Percentiles rank a stretch among this genome's conserved stretches.
These are phyloP conservation scores for Aethes cnicana DNA, from an alignment of 2,888 invertebrate species.

Conservation along the genomic window DNA sequence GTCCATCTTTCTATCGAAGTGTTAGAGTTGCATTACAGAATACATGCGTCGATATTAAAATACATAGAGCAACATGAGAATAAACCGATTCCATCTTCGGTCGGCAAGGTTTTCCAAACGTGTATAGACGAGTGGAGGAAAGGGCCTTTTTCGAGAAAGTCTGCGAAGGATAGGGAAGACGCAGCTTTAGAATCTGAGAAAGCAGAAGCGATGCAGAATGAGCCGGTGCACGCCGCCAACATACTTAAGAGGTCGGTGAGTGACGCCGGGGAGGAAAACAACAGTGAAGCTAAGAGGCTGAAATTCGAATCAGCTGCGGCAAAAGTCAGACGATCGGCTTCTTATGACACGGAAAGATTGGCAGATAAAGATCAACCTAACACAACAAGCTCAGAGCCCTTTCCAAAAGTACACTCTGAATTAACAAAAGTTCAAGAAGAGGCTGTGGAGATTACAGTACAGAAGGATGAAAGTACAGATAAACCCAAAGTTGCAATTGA, in stretches of 20 bases:
- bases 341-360: slow-evolving; percentile 68
- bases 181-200: slow-evolving; percentile 45
- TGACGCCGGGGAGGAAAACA: slow-evolving; percentile 73
- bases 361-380: slow-evolving; percentile 46
- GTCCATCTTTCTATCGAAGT: slow-evolving; percentile 93
- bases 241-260: slow-evolving; percentile 75
- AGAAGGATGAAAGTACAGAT: slow-evolving; percentile 33
- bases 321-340: slow-evolving; percentile 71
- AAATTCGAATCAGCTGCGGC: slow-evolving; percentile 72
- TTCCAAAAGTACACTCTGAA: slow-evolving; percentile 40
- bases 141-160: slow-evolving; percentile 67
- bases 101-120: slow-evolving; percentile 83
- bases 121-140: slow-evolving; percentile 79
- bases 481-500: slow-evolving; percentile 6
- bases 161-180: slow-evolving; percentile 52
- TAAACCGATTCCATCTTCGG: slow-evolving; percentile 83
- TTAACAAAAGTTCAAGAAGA: slow-evolving; percentile 26
- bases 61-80: slow-evolving; percentile 90
- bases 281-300: slow-evolving; percentile 63
- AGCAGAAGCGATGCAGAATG: slow-evolving; percentile 48
- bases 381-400: slow-evolving; percentile 24
- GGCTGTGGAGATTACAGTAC: slow-evolving; percentile 32
- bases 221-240: slow-evolving; percentile 69
- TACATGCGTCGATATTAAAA: slow-evolving; percentile 94
- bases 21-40: slow-evolving; percentile 91